Conservation (phyloP, 2,113 vertebrate genomes). For the Noturus placidus region DNA sequence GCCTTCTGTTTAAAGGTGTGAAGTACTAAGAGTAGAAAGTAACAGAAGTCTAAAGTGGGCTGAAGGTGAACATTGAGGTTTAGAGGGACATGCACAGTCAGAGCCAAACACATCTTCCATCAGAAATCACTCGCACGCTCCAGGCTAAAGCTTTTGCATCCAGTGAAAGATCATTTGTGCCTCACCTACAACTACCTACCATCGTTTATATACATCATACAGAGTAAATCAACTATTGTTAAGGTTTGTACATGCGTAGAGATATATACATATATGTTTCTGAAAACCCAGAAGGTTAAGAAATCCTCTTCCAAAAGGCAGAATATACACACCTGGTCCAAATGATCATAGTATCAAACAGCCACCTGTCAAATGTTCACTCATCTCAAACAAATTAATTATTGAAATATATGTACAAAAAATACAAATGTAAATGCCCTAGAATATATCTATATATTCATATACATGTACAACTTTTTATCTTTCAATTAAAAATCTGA, state of each 20-base stretch:
- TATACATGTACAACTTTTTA: constrained; percentile 62
- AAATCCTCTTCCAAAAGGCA: constrained; percentile 84
- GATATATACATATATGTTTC: constrained; percentile 62
- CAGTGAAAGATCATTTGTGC: constrained; percentile 72
- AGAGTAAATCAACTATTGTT: constrained; percentile 78
- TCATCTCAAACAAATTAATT: constrained; percentile 66
- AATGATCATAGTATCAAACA: constrained; percentile 73
- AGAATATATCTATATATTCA: constrained; percentile 60
- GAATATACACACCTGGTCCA: constrained; percentile 82
- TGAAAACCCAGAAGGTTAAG: constrained; percentile 74
- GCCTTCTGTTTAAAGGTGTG: constrained; percentile 40
- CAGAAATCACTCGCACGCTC: constrained; percentile 16
- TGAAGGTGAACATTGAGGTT: constrained; percentile 19
- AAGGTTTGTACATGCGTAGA: constrained; percentile 86
- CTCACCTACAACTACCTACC: constrained; percentile 74
- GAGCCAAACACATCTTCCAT: constrained; percentile 36
- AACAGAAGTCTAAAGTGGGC: constrained; percentile 10
- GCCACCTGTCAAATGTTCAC: constrained; percentile 68
- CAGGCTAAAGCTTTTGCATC: constrained; percentile 73
- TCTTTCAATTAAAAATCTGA: constrained; percentile 71
- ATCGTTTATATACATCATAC: constrained; percentile 81
- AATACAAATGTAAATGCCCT: constrained; percentile 78
- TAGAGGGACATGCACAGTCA: constrained; percentile 43
- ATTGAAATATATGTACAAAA: constrained; percentile 76
- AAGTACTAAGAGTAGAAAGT: constrained; percentile 20